Base-by-base conservation (phyloP, 2,888 invertebrate genomes). In the Seira sanloemensis region DNA sequence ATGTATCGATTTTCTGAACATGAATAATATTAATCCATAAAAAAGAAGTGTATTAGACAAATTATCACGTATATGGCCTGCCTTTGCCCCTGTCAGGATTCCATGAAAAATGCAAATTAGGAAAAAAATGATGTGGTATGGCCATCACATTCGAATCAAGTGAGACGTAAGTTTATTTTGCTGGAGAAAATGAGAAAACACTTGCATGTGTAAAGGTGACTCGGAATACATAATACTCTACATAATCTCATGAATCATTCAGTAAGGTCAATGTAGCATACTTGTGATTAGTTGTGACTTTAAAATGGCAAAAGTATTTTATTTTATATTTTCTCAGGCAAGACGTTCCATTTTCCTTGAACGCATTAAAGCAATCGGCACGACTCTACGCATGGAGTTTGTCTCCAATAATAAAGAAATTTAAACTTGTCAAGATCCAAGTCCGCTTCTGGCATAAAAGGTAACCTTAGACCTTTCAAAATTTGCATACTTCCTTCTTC, bases 61-160 rank as follows among this genome's bases (percentile, higher is more conserved):
- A 79, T 79, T 73, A 79, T 79, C 79, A 79, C 79, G 79, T 79
- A 79, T 72, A 74, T 79, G 79, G 73, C 79, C 79, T 73, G 79
- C 68, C 79, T 79, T 74, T 79, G 79, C 79, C 73, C 79, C 79
- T 79, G 79, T 79, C 79, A 79, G 68, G 67, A 67, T 68, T 73
- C 24, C 68, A 66, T 68, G 46, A 67, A 79, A 73, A 79, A 79
- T 79, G 79, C 74, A 79, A 79, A 79, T 79, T 73, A 79, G 73
- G 74, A 79, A 73, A 54, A 67, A n/a, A 79, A 79, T 79, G 74
- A 68, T 75, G n/a, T n/a, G n/a, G n/a, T n/a, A n/a, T n/a, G n/a
- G n/a, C n/a, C 50, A 50, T 37, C 12, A 12, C 37, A 37, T 50
- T 50, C 16, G 50, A 50, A 18, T 7, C 2, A n/a, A n/a, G 50